phyloP scores from a whole-genome alignment of 2,888 invertebrate species.

The Parochlus steinenii region DNA sequence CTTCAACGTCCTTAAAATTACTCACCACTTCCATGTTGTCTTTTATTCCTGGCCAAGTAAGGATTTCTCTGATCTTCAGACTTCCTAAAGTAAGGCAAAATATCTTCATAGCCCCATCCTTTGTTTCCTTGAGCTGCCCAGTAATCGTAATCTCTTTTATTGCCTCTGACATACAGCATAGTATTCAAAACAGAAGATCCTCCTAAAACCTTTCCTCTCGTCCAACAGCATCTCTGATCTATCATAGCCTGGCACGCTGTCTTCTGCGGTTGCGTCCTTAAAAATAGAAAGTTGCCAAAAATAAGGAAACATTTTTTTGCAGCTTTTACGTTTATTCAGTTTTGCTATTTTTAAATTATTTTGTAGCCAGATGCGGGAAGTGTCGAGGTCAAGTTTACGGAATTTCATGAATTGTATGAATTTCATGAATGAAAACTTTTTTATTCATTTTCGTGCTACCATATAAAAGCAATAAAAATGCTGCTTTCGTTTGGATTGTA shows the following conservation, averaged over 20 bases:
- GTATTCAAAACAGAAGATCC: constrained; percentile 79
- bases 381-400: too few species aligned
- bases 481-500: too few species aligned
- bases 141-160: constrained; percentile 67
- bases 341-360: too few species aligned
- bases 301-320: too few species aligned
- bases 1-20: constrained; percentile 2
- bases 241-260: constrained; percentile 77
- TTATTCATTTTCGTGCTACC: too few species aligned
- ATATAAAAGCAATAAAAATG: too few species aligned
- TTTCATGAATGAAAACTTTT: too few species aligned
- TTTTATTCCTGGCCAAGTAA: constrained; percentile 57
- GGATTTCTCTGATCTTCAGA: constrained; percentile 80
- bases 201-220: constrained; percentile 74
- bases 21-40: constrained; percentile 53
- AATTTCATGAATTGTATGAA: too few species aligned
- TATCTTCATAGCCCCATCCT: constrained; percentile 75
- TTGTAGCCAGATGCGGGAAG: too few species aligned
- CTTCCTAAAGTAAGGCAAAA: constrained; percentile 70
- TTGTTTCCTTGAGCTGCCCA: constrained; percentile 75
- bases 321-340: too few species aligned
- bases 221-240: constrained; percentile 74
- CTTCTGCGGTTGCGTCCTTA: constrained; percentile 63
- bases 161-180: constrained; percentile 83
- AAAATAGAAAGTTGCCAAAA: too few species aligned